phyloP scores from a whole-genome alignment of 2,113 vertebrate genomes.

The Ginglymostoma cirratum region DNA sequence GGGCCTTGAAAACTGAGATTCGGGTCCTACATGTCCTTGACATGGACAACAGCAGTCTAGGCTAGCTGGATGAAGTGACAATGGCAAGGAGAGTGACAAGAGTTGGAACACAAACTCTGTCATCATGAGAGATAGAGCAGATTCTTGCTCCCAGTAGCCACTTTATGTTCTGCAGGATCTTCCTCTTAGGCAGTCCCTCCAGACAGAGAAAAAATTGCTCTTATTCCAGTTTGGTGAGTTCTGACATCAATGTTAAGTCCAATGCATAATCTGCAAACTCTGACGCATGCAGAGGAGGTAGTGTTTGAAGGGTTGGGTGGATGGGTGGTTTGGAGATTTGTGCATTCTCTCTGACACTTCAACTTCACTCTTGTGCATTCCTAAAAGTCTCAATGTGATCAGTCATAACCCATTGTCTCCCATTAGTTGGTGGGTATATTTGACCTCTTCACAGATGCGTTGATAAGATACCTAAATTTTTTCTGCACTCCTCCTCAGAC shows the following conservation, averaged over 20 bases:
- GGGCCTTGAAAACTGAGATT: background rate
- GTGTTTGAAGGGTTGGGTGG: background rate
- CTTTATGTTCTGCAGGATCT: background rate
- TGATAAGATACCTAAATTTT: background rate
- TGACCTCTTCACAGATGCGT: background rate
- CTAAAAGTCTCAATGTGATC: background rate
- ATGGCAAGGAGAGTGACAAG: background rate
- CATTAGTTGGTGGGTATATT: background rate
- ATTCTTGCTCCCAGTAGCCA: background rate
- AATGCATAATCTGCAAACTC: background rate
- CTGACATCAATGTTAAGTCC: background rate
- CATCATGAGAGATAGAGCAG: background rate
- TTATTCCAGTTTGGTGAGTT: background rate
- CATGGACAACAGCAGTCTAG: background rate
- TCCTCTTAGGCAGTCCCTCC: background rate
- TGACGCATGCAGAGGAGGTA: background rate
- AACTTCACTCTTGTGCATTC: background rate
- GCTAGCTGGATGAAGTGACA: background rate
- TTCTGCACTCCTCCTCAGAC: background rate
- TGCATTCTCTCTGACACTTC: background rate
- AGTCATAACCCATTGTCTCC: background rate
- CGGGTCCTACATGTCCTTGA: background rate
- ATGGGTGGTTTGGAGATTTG: background rate
- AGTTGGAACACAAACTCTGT: background rate
- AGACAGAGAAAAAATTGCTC: background rate